These are phyloP conservation scores for Leucophenga varia DNA, from an alignment of 1,140 invertebrate species.

Conservation along the genomic window DNA sequence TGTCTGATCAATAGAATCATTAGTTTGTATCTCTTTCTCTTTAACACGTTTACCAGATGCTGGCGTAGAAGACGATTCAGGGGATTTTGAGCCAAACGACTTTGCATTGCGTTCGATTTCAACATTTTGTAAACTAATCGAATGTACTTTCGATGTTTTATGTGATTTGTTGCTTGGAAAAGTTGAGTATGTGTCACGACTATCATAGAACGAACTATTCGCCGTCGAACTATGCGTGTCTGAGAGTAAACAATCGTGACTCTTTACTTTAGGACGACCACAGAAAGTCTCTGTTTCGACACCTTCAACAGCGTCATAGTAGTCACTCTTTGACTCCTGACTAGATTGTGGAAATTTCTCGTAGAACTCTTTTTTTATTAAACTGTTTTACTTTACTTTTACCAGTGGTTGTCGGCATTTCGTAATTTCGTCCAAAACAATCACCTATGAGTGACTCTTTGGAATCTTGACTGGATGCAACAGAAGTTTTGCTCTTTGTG, in stretches of 20 bases:
- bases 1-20: conserved; percentile 43
- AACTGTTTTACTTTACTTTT: conserved; percentile 51
- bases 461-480: conserved; percentile 68
- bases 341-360: conserved; percentile 63
- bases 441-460: conserved; percentile 57
- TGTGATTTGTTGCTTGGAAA: conserved; percentile 62
- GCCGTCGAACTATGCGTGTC: conserved; percentile 60
- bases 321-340: conserved; percentile 67
- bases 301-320: conserved; percentile 59
- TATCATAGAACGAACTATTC: conserved; percentile 64
- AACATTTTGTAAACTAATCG: conserved; percentile 67
- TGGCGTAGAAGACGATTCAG: conserved; percentile 41
- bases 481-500: conserved; percentile 62
- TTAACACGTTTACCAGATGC: conserved; percentile 37
- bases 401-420: conserved; percentile 55
- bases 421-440: conserved; percentile 49
- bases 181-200: conserved; percentile 64
- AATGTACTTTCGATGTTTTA: conserved; percentile 64
- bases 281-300: conserved; percentile 33
- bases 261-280: conserved; percentile 56
- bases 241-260: conserved; percentile 62
- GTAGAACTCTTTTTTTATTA: conserved; percentile 45
- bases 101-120: conserved; percentile 65
- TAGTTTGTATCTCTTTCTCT: conserved; percentile 48
- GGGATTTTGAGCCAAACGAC: conserved; percentile 47